Conservation (phyloP, 2,888 invertebrate species). For the Cephus rjabovi region DNA sequence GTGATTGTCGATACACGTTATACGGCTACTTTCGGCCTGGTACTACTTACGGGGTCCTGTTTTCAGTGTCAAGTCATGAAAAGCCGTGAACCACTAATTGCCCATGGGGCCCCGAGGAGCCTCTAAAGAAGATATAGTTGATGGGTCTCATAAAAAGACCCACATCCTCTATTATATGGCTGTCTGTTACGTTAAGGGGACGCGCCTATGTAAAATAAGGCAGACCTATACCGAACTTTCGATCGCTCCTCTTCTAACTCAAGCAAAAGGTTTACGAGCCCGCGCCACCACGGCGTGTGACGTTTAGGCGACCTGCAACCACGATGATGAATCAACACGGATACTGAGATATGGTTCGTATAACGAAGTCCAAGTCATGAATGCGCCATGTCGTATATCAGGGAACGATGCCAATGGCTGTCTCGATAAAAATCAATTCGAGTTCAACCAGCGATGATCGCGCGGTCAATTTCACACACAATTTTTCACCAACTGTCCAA, state of each 20-base stretch:
- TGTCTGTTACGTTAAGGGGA: conserved; percentile 11
- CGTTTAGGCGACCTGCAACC: conserved; percentile 11
- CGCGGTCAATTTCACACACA: no score
- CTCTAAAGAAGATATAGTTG: conserved; percentile 19
- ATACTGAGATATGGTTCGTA: conserved; percentile 16
- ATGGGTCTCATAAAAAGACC: conserved; percentile 23
- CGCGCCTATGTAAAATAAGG: conserved; percentile 17
- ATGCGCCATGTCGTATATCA: conserved; percentile 1
- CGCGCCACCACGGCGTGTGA: conserved; percentile 11
- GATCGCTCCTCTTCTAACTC: no score
- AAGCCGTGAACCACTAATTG: conserved; percentile 21
- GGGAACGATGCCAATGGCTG: background rate
- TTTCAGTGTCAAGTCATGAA: conserved; percentile 14
- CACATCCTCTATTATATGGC: conserved; percentile 24
- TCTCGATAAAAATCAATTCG: conserved; percentile 1
- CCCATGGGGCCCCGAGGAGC: conserved; percentile 9
- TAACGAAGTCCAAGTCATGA: conserved; percentile 18
- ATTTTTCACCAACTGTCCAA: no score
- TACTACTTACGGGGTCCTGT: background rate
- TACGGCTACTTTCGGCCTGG: no score
- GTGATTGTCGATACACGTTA: no score
- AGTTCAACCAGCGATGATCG: no score
- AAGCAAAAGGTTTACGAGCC: conserved; percentile 17
- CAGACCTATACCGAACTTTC: no score
- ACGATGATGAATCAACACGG: conserved; percentile 15